These are phyloP conservation scores for Scolanthus callimorphus DNA, from an alignment of 92 coral and sea anemone species.

Conservation along the genomic window DNA sequence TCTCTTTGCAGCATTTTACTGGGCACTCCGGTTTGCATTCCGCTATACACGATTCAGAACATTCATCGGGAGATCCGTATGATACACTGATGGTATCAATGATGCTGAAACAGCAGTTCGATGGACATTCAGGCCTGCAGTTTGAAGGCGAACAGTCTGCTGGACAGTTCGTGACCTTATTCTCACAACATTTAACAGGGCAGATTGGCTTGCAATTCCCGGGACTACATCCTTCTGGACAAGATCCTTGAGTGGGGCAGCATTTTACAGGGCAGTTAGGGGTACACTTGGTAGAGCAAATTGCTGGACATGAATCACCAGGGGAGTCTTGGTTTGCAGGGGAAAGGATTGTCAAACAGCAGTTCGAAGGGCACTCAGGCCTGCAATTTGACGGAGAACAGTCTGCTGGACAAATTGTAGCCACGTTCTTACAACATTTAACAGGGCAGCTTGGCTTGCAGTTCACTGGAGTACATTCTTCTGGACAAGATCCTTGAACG, in stretches of 20 bases:
- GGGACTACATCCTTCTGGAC: neutral
- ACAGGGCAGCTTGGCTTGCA: constrained; percentile 44
- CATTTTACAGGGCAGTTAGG: constrained; percentile 74
- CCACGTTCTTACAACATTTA: constrained; percentile 20
- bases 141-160: constrained; percentile 2
- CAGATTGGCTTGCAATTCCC: constrained; percentile 17
- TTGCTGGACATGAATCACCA: constrained; percentile 26
- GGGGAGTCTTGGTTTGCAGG: neutral
- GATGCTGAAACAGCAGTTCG: constrained; percentile 9
- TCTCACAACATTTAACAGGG: constrained; percentile 8
- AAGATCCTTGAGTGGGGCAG: constrained; percentile 14
- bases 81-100: neutral
- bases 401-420: neutral
- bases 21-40: constrained; percentile 3
- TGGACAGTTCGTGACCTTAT: constrained; percentile 1
- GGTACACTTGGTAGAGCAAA: constrained; percentile 40
- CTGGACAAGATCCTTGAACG: no score
- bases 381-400: neutral
- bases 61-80: neutral
- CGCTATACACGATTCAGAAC: neutral
- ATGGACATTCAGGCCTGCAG: constrained; percentile 31
- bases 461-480: no score
- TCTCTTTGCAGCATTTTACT: neutral
- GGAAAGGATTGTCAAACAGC: neutral
- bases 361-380: neutral